These are phyloP conservation scores for Drosophila lacicola DNA, from an alignment of 2,888 invertebrate species.

Conservation along the genomic window DNA sequence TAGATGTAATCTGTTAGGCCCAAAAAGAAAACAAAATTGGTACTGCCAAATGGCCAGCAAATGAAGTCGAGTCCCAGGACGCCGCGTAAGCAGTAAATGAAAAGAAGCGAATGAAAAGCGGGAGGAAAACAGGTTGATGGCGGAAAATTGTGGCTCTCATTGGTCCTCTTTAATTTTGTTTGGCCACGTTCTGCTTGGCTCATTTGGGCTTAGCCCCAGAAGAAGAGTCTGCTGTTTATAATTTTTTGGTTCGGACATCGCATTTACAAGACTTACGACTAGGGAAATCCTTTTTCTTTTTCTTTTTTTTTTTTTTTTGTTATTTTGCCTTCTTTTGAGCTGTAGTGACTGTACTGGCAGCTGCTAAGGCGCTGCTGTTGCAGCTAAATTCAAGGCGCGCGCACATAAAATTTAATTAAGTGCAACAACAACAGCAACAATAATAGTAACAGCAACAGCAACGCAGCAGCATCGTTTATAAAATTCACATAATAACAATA, in stretches of 20 bases:
- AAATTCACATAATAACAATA: constrained; percentile 82
- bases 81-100: constrained; percentile 50
- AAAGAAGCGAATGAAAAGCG: constrained; percentile 3
- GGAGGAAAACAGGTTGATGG: constrained; percentile 28
- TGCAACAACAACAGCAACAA: constrained; percentile 68
- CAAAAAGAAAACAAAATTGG: constrained; percentile 6
- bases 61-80: constrained; percentile 47
- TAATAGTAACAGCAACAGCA: constrained; percentile 17
- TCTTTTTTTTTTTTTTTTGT: background rate
- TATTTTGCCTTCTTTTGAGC: background rate
- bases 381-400: constrained; percentile 51
- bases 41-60: constrained; percentile 32
- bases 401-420: constrained; percentile 79
- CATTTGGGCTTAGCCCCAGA: constrained; percentile 42
- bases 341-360: constrained; percentile 3
- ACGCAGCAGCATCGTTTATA: constrained; percentile 71
- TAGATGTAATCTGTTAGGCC: constrained; percentile 25
- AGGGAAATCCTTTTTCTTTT: constrained; percentile 40
- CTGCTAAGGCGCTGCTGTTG: constrained; percentile 25
- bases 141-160: constrained; percentile 43
- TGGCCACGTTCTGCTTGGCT: constrained; percentile 13
- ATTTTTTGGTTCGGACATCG: constrained; percentile 41
- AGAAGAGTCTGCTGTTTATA: constrained; percentile 33
- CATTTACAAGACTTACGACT: constrained; percentile 39
- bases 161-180: constrained; percentile 45